Percentiles rank a stretch among this genome's conserved stretches.
These are phyloP conservation scores for Apostichopus californicus DNA, from an alignment of 35 echinoderm and acorn worm genomes.

Conservation along the genomic window DNA sequence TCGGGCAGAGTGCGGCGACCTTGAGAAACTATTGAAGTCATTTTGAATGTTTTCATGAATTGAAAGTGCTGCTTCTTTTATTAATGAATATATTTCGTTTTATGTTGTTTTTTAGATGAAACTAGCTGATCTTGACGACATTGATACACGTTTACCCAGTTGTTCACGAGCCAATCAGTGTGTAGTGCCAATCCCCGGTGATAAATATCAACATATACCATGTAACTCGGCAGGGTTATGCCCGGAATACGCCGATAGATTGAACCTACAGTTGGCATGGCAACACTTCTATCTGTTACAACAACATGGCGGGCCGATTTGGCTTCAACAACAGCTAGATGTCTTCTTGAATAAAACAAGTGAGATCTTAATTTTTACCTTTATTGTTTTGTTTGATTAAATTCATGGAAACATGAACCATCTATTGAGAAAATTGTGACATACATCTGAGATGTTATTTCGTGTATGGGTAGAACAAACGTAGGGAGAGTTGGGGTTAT, in stretches of 20 bases:
- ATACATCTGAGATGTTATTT: too few species aligned
- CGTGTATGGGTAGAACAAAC: too few species aligned
- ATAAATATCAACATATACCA: not conserved
- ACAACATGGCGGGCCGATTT: not conserved
- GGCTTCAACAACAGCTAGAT: constrained; percentile 3
- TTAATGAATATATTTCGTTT: too few species aligned
- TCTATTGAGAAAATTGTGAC: too few species aligned
- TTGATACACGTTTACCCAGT: not conserved
- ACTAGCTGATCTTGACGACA: constrained; percentile 31
- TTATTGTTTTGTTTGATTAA: too few species aligned
- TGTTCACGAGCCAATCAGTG: constrained; percentile 15
- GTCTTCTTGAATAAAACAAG: constrained; percentile 37
- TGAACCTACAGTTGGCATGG: constrained; percentile 19
- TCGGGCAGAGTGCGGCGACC: too few species aligned
- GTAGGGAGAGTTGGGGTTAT: too few species aligned
- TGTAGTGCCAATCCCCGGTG: not conserved
- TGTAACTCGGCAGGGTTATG: constrained; percentile 10
- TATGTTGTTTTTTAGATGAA: not conserved
- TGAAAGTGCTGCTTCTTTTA: too few species aligned
- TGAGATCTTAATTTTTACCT: not conserved
- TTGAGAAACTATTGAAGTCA: too few species aligned
- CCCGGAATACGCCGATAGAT: constrained; percentile 15
- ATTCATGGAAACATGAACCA: too few species aligned
- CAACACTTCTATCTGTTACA: constrained; percentile 16
- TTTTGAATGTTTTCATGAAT: too few species aligned